phyloP scores from a whole-genome alignment of 1,140 invertebrate species.

The Drosophila nigromelanica region DNA sequence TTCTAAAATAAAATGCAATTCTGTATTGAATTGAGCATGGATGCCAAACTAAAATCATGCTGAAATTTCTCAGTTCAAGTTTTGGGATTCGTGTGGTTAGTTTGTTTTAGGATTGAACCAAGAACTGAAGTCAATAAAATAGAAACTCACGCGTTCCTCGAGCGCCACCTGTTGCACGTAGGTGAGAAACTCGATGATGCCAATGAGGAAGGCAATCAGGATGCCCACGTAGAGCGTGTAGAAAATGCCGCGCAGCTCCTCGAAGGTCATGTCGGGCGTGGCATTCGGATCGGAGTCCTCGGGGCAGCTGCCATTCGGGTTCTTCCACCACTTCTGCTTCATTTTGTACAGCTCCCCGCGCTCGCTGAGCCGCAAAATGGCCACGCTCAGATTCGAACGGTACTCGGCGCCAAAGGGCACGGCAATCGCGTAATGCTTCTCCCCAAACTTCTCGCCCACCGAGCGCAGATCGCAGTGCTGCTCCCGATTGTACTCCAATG shows the following conservation, averaged over 20 bases:
- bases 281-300: constrained; percentile 51
- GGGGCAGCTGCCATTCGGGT: constrained; percentile 82
- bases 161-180: constrained; percentile 91
- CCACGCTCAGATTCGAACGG: constrained; percentile 87
- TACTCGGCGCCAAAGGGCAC: constrained; percentile 90
- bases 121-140: no score
- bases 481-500: constrained; percentile 94
- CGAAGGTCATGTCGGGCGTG: constrained; percentile 87
- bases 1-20: no score
- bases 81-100: no score
- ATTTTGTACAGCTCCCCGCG: constrained; percentile 88
- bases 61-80: no score
- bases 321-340: constrained; percentile 93
- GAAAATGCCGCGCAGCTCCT: constrained; percentile 95
- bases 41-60: no score
- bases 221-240: constrained; percentile 91
- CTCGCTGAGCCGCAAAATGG: constrained; percentile 91
- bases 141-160: constrained; percentile 86
- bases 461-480: constrained; percentile 96
- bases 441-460: constrained; percentile 94
- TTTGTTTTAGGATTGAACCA: no score
- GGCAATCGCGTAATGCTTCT: constrained; percentile 91
- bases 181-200: constrained; percentile 92
- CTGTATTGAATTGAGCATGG: no score
- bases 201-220: constrained; percentile 87